Conservation (phyloP, 1,140 invertebrate species). For the Eufriesea mexicana region DNA sequence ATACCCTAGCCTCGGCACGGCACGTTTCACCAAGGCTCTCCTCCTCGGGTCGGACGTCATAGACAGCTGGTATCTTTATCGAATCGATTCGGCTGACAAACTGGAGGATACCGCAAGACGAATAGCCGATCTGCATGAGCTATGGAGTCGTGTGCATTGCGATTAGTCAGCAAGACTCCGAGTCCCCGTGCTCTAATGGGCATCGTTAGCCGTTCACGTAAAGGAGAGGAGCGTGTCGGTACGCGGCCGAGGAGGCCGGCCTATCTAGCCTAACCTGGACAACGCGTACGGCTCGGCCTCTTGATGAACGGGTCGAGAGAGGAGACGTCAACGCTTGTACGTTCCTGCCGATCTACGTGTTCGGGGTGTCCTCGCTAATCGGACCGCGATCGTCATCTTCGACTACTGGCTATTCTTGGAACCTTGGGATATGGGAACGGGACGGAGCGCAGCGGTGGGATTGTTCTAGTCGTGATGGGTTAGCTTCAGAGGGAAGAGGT, state of each 20-base stretch:
- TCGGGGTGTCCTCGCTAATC: slow-evolving; percentile 63
- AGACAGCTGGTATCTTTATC: slow-evolving; percentile 79
- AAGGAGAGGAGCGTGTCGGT: slow-evolving; percentile 62
- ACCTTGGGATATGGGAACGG: slow-evolving; percentile 4
- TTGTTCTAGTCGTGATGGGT: too few relatives aligned
- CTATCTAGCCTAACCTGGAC: slow-evolving; percentile 39
- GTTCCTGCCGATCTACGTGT: slow-evolving; percentile 31
- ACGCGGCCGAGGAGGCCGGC: slow-evolving; percentile 24
- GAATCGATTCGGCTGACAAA: slow-evolving; percentile 81
- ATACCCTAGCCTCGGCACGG: neutral
- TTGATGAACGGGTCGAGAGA: slow-evolving; percentile 39
- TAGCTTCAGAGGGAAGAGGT: too few relatives aligned
- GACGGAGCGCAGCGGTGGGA: neutral
- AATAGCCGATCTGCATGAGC: slow-evolving; percentile 79
- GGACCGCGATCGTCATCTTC: slow-evolving; percentile 60
- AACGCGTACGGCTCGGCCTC: slow-evolving; percentile 15
- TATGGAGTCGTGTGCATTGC: slow-evolving; percentile 77
- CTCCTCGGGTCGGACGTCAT: slow-evolving; percentile 68
- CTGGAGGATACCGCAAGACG: slow-evolving; percentile 78
- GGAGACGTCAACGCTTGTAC: slow-evolving; percentile 49
- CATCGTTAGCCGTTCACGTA: slow-evolving; percentile 79
- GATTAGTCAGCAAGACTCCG: slow-evolving; percentile 78
- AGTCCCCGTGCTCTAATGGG: slow-evolving; percentile 78
- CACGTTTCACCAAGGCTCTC: slow-evolving; percentile 34
- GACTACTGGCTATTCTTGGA: slow-evolving; percentile 37